Evolutionary conservation across 1,140 invertebrate genomes (phyloP).

Genomic region (Drosophila aff.): DNA sequence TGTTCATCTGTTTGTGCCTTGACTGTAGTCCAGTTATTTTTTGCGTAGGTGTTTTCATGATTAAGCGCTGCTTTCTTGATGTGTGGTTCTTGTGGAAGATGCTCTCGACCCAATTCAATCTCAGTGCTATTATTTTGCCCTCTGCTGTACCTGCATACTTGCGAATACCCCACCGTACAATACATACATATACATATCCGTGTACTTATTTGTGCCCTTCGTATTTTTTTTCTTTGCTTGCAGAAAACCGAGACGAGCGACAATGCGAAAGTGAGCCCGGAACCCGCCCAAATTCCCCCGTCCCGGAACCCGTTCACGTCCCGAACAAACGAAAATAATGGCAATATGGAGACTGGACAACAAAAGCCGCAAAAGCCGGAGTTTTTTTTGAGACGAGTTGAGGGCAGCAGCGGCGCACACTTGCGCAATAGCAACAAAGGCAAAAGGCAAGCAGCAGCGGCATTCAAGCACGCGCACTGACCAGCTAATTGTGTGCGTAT

Average conservation of each 20-base stretch:
- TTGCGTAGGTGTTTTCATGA: not conserved
- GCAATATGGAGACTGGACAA: conserved; percentile 41
- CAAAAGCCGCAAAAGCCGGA: conserved; percentile 26
- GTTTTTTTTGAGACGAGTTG: conserved; percentile 21
- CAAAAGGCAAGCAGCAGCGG: conserved; percentile 34
- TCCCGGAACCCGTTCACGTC: conserved; percentile 25
- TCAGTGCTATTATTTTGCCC: conserved; percentile 2
- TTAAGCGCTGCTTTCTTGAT: not conserved
- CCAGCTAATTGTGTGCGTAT: conserved; percentile 54
- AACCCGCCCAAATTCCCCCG: conserved; percentile 8
- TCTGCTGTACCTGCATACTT: conserved; percentile 10
- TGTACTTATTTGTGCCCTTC: conserved; percentile 63
- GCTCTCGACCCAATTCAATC: conserved; percentile 2
- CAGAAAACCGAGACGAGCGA: conserved; percentile 74
- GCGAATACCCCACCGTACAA: conserved; percentile 8
- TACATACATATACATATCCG: conserved; percentile 20
- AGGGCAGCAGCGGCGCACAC: conserved; percentile 42
- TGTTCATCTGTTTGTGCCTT: not conserved
- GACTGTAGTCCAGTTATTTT: conserved; percentile 13
- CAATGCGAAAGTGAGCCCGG: conserved; percentile 73
- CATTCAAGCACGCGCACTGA: conserved; percentile 75
- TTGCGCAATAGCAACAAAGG: conserved; percentile 68
- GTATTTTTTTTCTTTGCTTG: conserved; percentile 53
- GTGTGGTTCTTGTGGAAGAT: not conserved
- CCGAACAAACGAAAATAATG: conserved; percentile 48